Base-by-base conservation (phyloP, 2,888 invertebrate genomes). In the Ochropleura plecta region DNA sequence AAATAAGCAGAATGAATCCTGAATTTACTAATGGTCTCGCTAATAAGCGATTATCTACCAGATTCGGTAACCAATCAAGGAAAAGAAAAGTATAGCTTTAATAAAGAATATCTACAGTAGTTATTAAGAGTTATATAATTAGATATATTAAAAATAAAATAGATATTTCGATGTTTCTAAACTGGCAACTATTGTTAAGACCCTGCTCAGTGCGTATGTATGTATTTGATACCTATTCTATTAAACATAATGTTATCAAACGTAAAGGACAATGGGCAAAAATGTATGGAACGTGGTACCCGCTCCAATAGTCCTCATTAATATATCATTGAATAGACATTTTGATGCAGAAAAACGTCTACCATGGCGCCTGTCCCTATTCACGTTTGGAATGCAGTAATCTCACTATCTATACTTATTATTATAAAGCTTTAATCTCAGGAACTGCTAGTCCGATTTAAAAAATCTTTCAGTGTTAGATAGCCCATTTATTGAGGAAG, bases 71-170 rank as follows among this genome's bases (percentile, higher is more conserved):
- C 20, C 42, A 71, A 72, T 67, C 42, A 68, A 71, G 57, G 72
- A 74, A 84, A 81, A 73, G 53, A 75, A 74, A 85, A 82, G 51
- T 70, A 83, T 85, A 87, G 87, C 87, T 87, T 87, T 87, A 87
- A 87, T 80, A 78, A 78, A 70, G 53, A 83, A 83, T 83, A 81
- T 83, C 81, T 79, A 76, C 74, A 67, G 1, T 81, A 78, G 71
- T 65, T 68, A 42, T 62, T 73, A 82, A 69, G 68, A 66, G 16
- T 63, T 73, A 68, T 7, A 48, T 8, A 44, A 69, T 67, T 55
- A 68, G 30, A 30, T 30, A 30, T 30, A 30, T 30, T 30, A 2
- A 30, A 30, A 30, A 30, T 30, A 30, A 30, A 30, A 30, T 30
- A 68, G 10, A 2, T 40, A 46, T 68, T n/a, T 73, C 18, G 57